Percentiles rank a stretch among this genome's conserved stretches.
These are phyloP conservation scores for Thunnus thynnus DNA, from an alignment of 2,113 vertebrate species.

Conservation along the genomic window DNA sequence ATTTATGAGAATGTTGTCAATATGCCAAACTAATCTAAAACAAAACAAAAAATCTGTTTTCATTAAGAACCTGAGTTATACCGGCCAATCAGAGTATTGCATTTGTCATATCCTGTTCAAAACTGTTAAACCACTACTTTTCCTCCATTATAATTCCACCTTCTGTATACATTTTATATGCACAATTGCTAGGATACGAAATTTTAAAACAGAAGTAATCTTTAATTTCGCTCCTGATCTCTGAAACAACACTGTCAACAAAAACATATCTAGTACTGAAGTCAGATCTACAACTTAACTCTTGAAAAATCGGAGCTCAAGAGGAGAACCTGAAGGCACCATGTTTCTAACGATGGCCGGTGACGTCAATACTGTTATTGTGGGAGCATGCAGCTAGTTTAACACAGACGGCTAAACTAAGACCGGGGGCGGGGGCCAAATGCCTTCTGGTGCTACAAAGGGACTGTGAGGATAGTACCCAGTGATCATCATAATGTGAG, in stretches of 20 bases:
- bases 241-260: not conserved
- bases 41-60: too few relatives aligned
- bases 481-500: not conserved
- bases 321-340: slow-evolving; percentile 65
- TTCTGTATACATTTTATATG: too few relatives aligned
- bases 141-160: too few relatives aligned
- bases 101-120: too few relatives aligned
- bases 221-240: not conserved
- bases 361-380: slow-evolving; percentile 86
- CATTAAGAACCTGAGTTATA: too few relatives aligned
- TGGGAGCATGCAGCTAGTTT: slow-evolving; percentile 76
- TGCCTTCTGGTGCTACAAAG: slow-evolving; percentile 52
- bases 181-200: too few relatives aligned
- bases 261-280: not conserved
- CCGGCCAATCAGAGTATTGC: not conserved
- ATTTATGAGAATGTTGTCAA: too few relatives aligned
- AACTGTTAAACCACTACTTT: too few relatives aligned
- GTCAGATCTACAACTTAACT: not conserved
- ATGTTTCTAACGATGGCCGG: slow-evolving; percentile 60
- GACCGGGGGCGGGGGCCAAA: slow-evolving; percentile 51
- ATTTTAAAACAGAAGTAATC: too few relatives aligned
- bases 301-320: not conserved
- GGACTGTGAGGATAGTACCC: slow-evolving; percentile 6
- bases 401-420: slow-evolving; percentile 64
- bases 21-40: too few relatives aligned